Evolutionary conservation across 2,888 invertebrate species (phyloP).

Genomic region (Nymphalis c-album): DNA sequence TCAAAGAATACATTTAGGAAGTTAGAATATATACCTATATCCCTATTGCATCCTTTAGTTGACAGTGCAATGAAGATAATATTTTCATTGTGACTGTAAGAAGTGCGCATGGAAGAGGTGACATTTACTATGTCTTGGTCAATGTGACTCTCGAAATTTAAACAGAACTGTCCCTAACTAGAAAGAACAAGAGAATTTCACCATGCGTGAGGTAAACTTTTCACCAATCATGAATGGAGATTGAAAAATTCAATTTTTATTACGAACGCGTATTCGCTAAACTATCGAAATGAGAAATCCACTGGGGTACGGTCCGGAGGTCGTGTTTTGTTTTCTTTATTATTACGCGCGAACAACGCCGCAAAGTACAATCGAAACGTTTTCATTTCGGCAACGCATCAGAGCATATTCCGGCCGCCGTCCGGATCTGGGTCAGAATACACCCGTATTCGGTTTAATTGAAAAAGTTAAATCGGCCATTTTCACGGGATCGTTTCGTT

Average conservation of each 20-base stretch:
- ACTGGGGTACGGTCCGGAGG: constrained; percentile 15
- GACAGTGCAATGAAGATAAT: too few species aligned
- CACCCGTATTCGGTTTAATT: constrained; percentile 40
- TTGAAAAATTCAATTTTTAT: constrained; percentile 24
- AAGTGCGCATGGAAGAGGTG: too few species aligned
- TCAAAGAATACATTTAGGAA: too few species aligned
- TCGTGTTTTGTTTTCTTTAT: constrained; percentile 43
- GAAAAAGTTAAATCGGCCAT: constrained; percentile 70
- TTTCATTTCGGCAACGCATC: constrained; percentile 61
- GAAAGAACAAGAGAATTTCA: background rate
- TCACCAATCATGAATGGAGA: constrained; percentile 9
- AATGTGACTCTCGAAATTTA: background rate
- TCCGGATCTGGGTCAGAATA: constrained; percentile 46
- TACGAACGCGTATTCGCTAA: constrained; percentile 27
- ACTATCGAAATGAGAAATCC: constrained; percentile 33
- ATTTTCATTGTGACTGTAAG: too few species aligned
- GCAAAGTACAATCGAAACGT: constrained; percentile 57
- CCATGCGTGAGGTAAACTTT: constrained; percentile 8
- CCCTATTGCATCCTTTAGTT: too few species aligned
- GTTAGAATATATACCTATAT: too few species aligned
- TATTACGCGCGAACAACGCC: constrained; percentile 46
- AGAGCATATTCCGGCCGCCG: constrained; percentile 50
- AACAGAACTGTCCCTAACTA: background rate
- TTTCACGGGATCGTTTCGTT: constrained; percentile 62
- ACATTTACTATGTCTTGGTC: too few species aligned